Evolutionary conservation across 2,797 vertebrate genomes (phyloP), one percentile per base, ranked within the genome.

Genomic region (Gambelia wislizenii): DNA sequence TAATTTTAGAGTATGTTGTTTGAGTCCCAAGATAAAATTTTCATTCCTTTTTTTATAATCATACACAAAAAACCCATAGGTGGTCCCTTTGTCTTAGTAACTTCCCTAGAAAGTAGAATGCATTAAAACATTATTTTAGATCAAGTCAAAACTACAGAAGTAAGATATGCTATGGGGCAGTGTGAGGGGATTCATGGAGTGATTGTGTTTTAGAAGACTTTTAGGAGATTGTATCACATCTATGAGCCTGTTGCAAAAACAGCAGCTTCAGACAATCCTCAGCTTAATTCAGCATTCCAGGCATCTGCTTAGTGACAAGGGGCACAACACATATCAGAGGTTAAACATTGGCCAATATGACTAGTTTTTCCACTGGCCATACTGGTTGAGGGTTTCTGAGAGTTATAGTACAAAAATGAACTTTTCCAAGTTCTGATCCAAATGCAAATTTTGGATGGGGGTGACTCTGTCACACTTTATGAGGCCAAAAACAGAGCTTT

Each of bases 1-100:
- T 83, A 88, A 83, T 75, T 56, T 77, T 84, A 78, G 74, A 84
- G 79, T 84, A 4, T 78, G 20, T 69, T 70, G 82, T 27, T 44
- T 30, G 22, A 76, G 27, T 83, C 25, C 1, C 49, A 16, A 54
- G 47, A 84, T 79, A 47, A 47, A 20, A 64, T 52, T 76, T 78
- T 61, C 64, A 49, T 85, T 56, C 7, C 39, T 30, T 6, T 85
- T 67, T 67, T n/a, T 56, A 84, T 61, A 54, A 84, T 44, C 18
- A 56, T 13, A 25, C 14, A 89, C 30, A 75, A 74, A 42, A 64
- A 79, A 79, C 9, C 70, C 3, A 47, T 2, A 49, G 36, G 18
- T 84, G 39, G 18, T 33, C 14, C 25, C 70, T 54, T 30, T 44
- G 9, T 8, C 36, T 12, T 70, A 30, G 9, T 39, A 75, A 59